phyloP scores from a whole-genome alignment of 2,797 vertebrate genomes.

The Pantherophis alleghaniensis region DNA sequence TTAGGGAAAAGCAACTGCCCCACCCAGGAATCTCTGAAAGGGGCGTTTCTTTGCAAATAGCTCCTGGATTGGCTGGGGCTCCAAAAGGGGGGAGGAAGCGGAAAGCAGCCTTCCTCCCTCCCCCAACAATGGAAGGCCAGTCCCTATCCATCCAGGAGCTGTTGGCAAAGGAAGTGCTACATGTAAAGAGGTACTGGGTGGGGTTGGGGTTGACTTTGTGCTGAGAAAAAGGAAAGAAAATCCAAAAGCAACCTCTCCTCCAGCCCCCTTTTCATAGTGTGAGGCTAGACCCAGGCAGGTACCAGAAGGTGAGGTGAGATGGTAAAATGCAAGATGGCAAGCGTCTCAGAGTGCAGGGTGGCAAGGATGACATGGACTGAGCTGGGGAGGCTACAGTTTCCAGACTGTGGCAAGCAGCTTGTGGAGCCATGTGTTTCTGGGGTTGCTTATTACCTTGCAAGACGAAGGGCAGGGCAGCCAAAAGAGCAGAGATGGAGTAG shows the following conservation, averaged over 20 bases:
- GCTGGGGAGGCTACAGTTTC: neutral
- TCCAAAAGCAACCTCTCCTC: neutral
- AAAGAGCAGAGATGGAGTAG: neutral
- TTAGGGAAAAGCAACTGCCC: neutral
- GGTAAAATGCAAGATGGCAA: neutral
- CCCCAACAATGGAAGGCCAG: neutral
- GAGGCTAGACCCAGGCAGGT: neutral
- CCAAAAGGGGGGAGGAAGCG: neutral
- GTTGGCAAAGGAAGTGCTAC: neutral
- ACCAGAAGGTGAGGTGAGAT: neutral
- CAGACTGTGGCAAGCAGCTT: neutral
- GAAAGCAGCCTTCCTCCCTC: neutral
- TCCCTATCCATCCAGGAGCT: neutral
- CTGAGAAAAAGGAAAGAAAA: neutral
- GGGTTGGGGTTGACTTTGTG: neutral
- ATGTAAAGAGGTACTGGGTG: neutral
- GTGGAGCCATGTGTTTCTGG: neutral
- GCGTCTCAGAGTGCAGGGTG: neutral
- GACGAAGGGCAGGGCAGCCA: neutral
- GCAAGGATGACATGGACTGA: neutral
- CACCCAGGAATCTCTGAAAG: neutral
- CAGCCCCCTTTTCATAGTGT: neutral
- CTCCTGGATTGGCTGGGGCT: neutral
- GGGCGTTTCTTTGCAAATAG: neutral
- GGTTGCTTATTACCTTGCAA: neutral